Conservation (phyloP, 2,797 vertebrate species). For the Amphiprion clarkii region DNA sequence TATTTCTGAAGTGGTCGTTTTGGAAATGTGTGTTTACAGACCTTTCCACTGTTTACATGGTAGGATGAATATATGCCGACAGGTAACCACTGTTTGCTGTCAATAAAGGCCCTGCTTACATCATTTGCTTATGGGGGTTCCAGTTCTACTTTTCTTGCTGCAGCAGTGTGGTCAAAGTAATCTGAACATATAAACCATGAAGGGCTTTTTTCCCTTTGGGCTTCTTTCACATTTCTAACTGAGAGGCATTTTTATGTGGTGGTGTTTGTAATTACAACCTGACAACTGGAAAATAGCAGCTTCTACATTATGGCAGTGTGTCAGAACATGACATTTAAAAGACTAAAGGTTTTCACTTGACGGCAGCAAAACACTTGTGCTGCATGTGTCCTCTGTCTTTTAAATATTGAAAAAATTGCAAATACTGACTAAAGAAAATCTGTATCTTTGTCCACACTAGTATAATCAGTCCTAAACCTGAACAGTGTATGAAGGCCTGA, state of each 20-base stretch:
- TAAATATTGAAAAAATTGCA: not conserved
- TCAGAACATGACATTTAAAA: conserved; percentile 33
- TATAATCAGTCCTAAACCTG: not conserved
- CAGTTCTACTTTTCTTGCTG: not conserved
- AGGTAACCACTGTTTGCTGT: not conserved
- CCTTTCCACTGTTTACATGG: not conserved
- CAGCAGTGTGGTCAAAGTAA: not conserved
- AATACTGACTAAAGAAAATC: not conserved
- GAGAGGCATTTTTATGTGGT: not conserved
- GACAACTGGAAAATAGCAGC: conserved; percentile 38
- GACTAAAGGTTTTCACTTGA: conserved; percentile 52
- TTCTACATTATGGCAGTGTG: conserved; percentile 20
- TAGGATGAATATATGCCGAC: not conserved
- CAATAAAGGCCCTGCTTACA: not conserved
- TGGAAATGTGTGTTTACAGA: conserved; percentile 4
- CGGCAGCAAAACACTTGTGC: conserved; percentile 31
- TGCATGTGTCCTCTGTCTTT: not conserved
- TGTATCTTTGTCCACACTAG: accelerated
- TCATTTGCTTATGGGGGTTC: not conserved
- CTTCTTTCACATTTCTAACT: conserved; percentile 14
- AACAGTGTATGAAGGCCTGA: conserved; percentile 67
- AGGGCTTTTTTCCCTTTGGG: not conserved
- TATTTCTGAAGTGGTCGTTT: not conserved
- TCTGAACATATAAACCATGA: conserved; percentile 9
- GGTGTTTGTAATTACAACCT: conserved; percentile 29